Base-by-base conservation (phyloP, 1,140 invertebrate genomes). In the Drosophila baimaii region DNA sequence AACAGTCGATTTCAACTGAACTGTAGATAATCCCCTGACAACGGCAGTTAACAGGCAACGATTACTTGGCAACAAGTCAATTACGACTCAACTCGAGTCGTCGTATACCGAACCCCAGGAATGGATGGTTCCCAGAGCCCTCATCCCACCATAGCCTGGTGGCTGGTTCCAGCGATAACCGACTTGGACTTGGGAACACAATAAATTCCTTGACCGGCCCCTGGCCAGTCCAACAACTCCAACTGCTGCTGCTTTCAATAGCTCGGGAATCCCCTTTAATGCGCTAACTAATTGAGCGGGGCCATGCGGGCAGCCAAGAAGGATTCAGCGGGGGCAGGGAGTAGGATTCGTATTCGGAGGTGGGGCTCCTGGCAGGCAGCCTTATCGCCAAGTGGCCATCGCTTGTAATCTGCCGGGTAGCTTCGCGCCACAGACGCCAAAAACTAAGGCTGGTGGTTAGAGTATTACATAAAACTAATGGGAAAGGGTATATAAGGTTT, bases 61-160 rank as follows among this genome's bases (percentile, higher is more conserved):
- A 88, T 88, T 88, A 88, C 84, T 88, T 88, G 84, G 84, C 84
- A 88, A 88, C 84, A 88, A 88, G 84, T 88, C 84, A 89, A 88
- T 88, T 88, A 88, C 77, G 84, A 73, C 64, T 69, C 55, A 35
- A 58, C 65, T 63, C 33, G 29, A 63, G 43, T 56, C 72, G 43
- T 56, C 72, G 56, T 29, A 46, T 31, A 19, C 29, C 23, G 62
- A 41, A 19, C 35, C 35, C 27, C 19, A 35, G 62, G 62, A 66
- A 70, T 57, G 17, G 65, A 70, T 57, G 17, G 65, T 66, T 65
- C 61, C 19, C 25, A 27, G 25, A 27, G 41, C 23, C 29, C 9
- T 2, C 39, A 41, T 25, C n/a, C 25, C 2, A 17, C 9, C 8
- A 29, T 10, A 21, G 33, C 49, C 51, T n/a, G n/a, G n/a, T n/a